Evolutionary conservation across 2,113 vertebrate genomes (phyloP).

Genomic region (Xenopus tropicalis): DNA sequence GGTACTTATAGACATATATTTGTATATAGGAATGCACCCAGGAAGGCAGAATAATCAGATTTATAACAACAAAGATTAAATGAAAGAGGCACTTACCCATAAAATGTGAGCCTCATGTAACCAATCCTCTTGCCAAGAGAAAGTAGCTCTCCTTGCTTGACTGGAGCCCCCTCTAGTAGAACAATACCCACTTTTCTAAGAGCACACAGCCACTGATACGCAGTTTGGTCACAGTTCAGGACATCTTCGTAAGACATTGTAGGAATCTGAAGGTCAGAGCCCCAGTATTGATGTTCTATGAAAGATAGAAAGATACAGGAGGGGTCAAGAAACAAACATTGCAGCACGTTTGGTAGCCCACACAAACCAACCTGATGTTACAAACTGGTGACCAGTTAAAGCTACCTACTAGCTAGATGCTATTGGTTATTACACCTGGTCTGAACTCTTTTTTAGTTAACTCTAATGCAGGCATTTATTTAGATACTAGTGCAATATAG

Average conservation of each 20-base stretch:
- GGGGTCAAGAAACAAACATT: conserved; percentile 12
- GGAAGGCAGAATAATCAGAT: too few species aligned
- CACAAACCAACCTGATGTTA: too few species aligned
- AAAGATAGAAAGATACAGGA: conserved; percentile 19
- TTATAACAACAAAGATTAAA: too few species aligned
- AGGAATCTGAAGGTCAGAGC: conserved; percentile 75
- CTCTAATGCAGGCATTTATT: too few species aligned
- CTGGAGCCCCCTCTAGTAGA: conserved; percentile 77
- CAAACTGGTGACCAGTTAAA: too few species aligned
- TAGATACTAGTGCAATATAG: too few species aligned
- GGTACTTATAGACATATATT: too few species aligned
- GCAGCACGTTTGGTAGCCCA: neutral
- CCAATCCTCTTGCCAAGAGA: conserved; percentile 82
- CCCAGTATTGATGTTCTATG: conserved; percentile 80
- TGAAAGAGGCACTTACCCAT: conserved; percentile 71
- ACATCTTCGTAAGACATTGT: conserved; percentile 77
- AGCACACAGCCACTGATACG: conserved; percentile 77
- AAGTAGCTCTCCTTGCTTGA: conserved; percentile 72
- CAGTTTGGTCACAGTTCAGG: conserved; percentile 69
- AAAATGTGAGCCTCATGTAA: conserved; percentile 88
- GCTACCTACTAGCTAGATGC: too few species aligned
- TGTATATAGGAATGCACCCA: too few species aligned
- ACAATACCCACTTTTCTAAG: conserved; percentile 82
- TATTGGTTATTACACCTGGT: too few species aligned
- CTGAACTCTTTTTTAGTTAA: too few species aligned